Percentiles rank a stretch among this genome's conserved stretches.
Evolutionary conservation across 2,113 vertebrate species (phyloP).

Genomic region (Gopherus flavomarginatus): DNA sequence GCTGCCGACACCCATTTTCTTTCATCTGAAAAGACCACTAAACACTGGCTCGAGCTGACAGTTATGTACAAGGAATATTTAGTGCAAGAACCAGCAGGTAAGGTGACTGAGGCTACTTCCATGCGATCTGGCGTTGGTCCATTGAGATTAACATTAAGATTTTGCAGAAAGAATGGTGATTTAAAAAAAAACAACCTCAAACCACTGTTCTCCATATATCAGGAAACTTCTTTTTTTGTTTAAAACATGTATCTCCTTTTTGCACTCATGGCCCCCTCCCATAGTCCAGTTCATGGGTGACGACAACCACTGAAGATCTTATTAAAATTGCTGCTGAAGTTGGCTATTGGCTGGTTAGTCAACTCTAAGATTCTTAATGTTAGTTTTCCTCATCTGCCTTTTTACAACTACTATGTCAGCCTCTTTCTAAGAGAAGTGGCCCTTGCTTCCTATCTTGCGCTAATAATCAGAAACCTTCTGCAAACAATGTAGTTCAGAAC

Average conservation of each 20-base stretch:
- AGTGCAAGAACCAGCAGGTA: constrained; percentile 67
- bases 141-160: constrained; percentile 18
- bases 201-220: background rate
- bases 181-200: background rate
- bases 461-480: constrained; percentile 51
- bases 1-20: constrained; percentile 76
- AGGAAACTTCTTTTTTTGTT: background rate
- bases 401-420: background rate
- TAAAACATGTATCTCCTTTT: background rate
- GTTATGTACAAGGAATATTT: constrained; percentile 67
- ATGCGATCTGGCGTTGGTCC: constrained; percentile 17
- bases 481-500: constrained; percentile 53
- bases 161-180: background rate
- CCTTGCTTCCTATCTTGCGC: constrained; percentile 23
- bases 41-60: constrained; percentile 59
- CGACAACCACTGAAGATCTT: background rate
- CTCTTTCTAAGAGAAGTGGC: constrained; percentile 11
- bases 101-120: constrained; percentile 13
- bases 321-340: background rate
- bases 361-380: background rate
- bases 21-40: constrained; percentile 79
- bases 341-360: background rate
- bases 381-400: constrained; percentile 17
- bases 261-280: background rate
- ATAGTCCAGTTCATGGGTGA: background rate